A percentile compares a stretch with the other conserved stretches of the same genome.
Evolutionary conservation across 2,888 invertebrate genomes (phyloP).

Genomic region (Cartodere bifasciata): DNA sequence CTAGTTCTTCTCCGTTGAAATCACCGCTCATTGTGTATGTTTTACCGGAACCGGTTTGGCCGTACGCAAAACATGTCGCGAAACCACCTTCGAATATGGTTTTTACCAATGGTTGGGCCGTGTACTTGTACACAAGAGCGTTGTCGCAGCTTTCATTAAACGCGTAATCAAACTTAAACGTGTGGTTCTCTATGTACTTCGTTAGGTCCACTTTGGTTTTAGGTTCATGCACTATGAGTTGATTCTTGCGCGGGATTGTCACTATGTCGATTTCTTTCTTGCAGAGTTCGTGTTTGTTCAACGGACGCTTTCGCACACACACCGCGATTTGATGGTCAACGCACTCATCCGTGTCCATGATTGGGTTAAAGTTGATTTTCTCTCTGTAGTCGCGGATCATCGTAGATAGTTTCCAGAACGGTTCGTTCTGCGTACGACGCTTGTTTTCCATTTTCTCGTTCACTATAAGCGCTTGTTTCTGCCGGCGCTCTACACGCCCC

Average conservation of each 20-base stretch:
- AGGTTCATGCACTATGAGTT: constrained; percentile 80
- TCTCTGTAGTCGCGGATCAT: constrained; percentile 82
- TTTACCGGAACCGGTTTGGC: constrained; percentile 96
- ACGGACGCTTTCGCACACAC: constrained; percentile 88
- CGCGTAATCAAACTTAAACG: constrained; percentile 96
- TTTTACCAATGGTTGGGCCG: constrained; percentile 94
- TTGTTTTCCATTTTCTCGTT: constrained; percentile 33
- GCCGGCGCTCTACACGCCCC: constrained; percentile 5
- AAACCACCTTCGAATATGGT: constrained; percentile 98
- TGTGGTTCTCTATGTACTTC: constrained; percentile 95
- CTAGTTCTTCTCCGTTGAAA: constrained; percentile 83
- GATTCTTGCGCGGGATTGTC: constrained; percentile 86
- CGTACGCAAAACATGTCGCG: constrained; percentile 99
- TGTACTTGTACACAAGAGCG: constrained; percentile 96
- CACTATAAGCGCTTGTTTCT: constrained; percentile 6
- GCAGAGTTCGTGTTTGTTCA: constrained; percentile 77
- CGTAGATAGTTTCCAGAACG: constrained; percentile 91
- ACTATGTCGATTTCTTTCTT: constrained; percentile 92
- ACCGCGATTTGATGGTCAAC: constrained; percentile 96
- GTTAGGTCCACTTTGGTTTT: constrained; percentile 94
- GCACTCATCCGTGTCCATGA: constrained; percentile 70
- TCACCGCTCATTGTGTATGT: constrained; percentile 99
- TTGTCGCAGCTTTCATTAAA: constrained; percentile 94
- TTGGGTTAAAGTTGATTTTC: constrained; percentile 29
- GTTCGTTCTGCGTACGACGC: constrained; percentile 85